Conservation (phyloP, 64 coral and sea anemone genomes). For the Actinia tenebrosa region DNA sequence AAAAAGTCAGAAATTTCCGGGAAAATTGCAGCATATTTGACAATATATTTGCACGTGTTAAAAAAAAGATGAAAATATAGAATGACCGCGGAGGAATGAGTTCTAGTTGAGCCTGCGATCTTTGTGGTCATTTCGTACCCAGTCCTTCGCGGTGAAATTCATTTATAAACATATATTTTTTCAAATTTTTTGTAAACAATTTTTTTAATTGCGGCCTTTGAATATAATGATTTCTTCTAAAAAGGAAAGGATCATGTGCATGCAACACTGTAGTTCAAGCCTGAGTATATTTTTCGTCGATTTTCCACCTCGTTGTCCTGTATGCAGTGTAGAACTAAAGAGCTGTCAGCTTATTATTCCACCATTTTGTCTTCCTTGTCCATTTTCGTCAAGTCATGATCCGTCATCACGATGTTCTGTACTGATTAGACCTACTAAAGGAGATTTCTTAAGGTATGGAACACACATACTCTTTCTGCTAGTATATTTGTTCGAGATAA, state of each 20-base stretch:
- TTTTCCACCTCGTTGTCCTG: conserved; percentile 5
- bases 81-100: neutral
- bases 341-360: neutral
- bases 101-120: conserved; percentile 9
- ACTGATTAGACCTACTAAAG: neutral
- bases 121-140: neutral
- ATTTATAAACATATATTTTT: neutral
- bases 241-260: neutral
- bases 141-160: neutral
- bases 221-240: neutral
- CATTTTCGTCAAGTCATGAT: neutral
- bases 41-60: neutral
- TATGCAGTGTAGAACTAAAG: neutral
- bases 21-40: neutral
- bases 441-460: conserved; percentile 3
- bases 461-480: neutral
- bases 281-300: conserved; percentile 1
- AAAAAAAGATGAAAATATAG: neutral
- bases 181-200: neutral
- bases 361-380: conserved; percentile 9
- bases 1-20: neutral
- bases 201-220: neutral
- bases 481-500: neutral
- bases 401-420: neutral
- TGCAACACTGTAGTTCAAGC: neutral